Percentiles rank a stretch among this genome's conserved stretches.
Conservation (phyloP, 2,797 vertebrate genomes). For the Pithecia hirsuta region DNA sequence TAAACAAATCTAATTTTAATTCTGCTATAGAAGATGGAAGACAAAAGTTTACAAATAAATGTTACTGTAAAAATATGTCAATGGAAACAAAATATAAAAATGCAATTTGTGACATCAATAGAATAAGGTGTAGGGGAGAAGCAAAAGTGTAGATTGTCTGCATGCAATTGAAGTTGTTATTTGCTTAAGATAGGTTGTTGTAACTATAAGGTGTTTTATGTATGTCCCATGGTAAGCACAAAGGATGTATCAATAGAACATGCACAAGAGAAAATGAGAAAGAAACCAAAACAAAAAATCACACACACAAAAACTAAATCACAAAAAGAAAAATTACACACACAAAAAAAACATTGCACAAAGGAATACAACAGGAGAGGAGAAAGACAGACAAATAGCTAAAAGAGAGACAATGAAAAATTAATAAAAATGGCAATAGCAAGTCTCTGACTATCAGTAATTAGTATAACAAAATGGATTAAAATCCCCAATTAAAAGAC, state of each 20-base stretch:
- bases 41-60: not conserved
- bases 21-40: not conserved
- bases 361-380: not conserved
- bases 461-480: not conserved
- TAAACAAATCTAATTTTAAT: not conserved
- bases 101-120: not conserved
- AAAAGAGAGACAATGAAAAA: not conserved
- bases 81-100: not conserved
- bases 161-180: not conserved
- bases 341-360: not conserved
- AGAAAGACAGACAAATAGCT: not conserved
- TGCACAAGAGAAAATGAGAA: not conserved
- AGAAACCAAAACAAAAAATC: not conserved
- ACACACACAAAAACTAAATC: not conserved
- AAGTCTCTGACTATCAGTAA: not conserved
- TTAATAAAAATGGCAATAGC: not conserved
- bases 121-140: not conserved
- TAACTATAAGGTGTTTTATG: not conserved
- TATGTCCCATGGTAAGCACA: not conserved
- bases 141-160: not conserved
- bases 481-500: not conserved
- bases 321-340: no score
- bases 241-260: not conserved
- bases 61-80: not conserved
- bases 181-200: not conserved